Evolutionary conservation across 2,113 vertebrate species (phyloP).

Genomic region (Panthera leo): DNA sequence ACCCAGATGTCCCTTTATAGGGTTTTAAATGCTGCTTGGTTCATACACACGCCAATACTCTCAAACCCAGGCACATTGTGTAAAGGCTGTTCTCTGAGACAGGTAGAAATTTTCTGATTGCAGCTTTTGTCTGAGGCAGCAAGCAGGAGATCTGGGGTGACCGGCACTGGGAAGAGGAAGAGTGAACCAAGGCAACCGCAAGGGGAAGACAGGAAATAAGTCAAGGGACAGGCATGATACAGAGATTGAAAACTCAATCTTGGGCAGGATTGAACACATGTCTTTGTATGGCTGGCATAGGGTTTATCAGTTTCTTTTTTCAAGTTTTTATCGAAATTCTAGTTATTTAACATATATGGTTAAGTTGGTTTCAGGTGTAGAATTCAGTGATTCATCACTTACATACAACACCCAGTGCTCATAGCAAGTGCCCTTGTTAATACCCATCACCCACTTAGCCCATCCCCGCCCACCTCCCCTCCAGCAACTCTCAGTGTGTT

Average conservation of each 20-base stretch:
- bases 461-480: too few relatives aligned
- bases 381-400: too few relatives aligned
- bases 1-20: neutral
- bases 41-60: neutral
- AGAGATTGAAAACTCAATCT: neutral
- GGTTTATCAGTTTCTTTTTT: neutral
- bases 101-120: neutral
- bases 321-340: too few relatives aligned
- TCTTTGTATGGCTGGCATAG: neutral
- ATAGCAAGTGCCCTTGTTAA: too few relatives aligned
- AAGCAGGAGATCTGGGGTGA: accelerated
- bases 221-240: neutral
- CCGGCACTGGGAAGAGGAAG: neutral
- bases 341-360: too few relatives aligned
- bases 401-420: too few relatives aligned
- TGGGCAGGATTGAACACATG: neutral
- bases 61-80: neutral
- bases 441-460: too few relatives aligned
- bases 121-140: neutral
- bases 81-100: neutral
- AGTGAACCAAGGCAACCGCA: neutral
- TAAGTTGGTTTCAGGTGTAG: too few relatives aligned
- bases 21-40: neutral
- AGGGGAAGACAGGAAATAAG: neutral
- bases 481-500: too few relatives aligned